These are phyloP conservation scores for Lochmaea crataegi DNA, from an alignment of 2,888 invertebrate species.

Conservation along the genomic window DNA sequence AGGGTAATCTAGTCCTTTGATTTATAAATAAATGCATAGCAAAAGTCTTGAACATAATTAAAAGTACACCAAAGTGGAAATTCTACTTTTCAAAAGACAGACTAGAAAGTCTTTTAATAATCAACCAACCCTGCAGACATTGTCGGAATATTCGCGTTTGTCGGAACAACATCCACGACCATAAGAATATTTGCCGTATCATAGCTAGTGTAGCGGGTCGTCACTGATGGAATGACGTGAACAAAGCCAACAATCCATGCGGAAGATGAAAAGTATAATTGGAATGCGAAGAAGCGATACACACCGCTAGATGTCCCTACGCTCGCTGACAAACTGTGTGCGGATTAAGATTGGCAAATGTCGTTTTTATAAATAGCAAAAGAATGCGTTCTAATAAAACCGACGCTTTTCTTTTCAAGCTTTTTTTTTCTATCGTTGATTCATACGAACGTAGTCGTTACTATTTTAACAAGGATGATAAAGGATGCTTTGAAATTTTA, in stretches of 20 bases:
- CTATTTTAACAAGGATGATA: neutral
- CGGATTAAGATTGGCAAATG: conserved; percentile 6
- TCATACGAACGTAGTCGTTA: neutral
- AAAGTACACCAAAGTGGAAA: neutral
- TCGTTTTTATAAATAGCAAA: neutral
- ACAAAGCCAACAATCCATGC: conserved; percentile 58
- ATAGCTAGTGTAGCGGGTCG: conserved; percentile 35
- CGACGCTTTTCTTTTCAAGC: neutral
- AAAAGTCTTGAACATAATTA: too few species aligned
- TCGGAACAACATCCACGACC: neutral
- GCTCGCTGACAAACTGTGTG: conserved; percentile 6
- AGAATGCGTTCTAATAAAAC: conserved; percentile 4
- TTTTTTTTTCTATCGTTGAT: neutral
- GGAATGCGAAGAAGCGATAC: conserved; percentile 57
- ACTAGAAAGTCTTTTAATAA: neutral
- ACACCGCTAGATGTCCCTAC: conserved; percentile 48
- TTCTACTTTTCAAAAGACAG: neutral
- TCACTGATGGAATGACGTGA: conserved; percentile 57
- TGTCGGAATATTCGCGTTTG: conserved; percentile 4
- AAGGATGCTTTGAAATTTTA: neutral
- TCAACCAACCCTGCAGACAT: conserved; percentile 1
- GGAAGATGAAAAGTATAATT: conserved; percentile 62
- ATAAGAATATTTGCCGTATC: neutral
- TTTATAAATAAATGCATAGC: too few species aligned
- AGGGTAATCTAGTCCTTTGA: too few species aligned